phyloP scores from a whole-genome alignment of 2,113 vertebrate genomes.

The Elephantulus edwardii region DNA sequence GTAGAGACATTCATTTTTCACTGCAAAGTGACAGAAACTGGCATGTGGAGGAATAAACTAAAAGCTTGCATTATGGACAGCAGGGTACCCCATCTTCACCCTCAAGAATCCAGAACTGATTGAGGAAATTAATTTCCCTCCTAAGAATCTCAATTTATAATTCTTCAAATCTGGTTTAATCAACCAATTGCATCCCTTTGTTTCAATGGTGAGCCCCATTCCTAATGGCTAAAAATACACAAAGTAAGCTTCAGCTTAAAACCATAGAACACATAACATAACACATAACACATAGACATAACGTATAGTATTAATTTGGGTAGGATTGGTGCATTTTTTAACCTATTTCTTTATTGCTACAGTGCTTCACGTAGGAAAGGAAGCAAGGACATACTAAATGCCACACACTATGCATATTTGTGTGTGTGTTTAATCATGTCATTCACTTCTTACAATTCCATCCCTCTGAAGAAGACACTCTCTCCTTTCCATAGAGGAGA shows the following conservation, averaged over 20 bases:
- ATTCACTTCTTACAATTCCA: not conserved
- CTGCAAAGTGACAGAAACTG: not conserved
- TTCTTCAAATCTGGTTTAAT: not conserved
- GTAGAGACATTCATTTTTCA: not conserved
- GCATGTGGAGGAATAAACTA: not conserved
- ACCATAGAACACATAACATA: not conserved
- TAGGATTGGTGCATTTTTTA: not conserved
- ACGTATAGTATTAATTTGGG: not conserved
- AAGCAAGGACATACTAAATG: not conserved
- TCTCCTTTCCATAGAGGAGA: not conserved
- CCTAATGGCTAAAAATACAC: not conserved
- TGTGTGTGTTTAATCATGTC: not conserved
- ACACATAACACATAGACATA: no score
- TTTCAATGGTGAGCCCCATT: not conserved
- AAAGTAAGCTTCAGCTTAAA: not conserved
- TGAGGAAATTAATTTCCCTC: slow-evolving; percentile 1
- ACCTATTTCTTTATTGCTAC: not conserved
- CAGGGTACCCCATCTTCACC: not conserved
- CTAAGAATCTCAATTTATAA: not conserved
- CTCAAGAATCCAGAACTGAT: not conserved
- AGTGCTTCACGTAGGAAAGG: not conserved
- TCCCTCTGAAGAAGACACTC: not conserved
- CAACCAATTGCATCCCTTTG: not conserved
- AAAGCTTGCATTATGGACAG: not conserved
- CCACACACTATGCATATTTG: not conserved